Percentiles rank a stretch among this genome's conserved stretches.
These are phyloP conservation scores for Acromyrmex heyeri DNA, from an alignment of 1,140 invertebrate species.

Conservation along the genomic window DNA sequence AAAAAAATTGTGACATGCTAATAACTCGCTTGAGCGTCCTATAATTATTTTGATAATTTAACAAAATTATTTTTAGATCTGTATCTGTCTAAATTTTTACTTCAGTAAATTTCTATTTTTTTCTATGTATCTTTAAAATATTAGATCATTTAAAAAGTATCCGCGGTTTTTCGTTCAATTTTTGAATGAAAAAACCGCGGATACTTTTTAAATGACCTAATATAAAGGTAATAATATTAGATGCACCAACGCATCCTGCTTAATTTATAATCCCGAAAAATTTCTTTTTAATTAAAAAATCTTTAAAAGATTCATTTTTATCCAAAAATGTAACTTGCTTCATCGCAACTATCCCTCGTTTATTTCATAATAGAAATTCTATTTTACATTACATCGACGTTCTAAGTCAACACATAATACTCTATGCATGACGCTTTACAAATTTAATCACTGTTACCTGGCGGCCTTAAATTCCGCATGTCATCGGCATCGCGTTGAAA, in stretches of 20 bases:
- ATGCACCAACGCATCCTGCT: not conserved
- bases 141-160: no score
- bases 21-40: no score
- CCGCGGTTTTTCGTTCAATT: no score
- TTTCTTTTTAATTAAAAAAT: not conserved
- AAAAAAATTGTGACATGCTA: no score
- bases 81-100: no score
- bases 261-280: not conserved
- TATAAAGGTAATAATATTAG: not conserved
- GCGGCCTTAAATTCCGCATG: constrained; percentile 16
- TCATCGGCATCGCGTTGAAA: constrained; percentile 35
- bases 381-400: not conserved
- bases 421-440: not conserved
- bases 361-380: not conserved
- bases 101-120: no score
- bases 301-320: not conserved
- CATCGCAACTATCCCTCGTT: not conserved
- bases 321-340: not conserved
- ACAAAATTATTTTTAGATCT: no score
- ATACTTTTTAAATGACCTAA: no score
- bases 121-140: not conserved
- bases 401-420: not conserved
- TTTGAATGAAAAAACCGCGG: no score
- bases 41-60: no score
- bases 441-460: constrained; percentile 22